These are phyloP conservation scores for Notamacropus eugenii DNA, from an alignment of 2,797 vertebrate species.

Conservation along the genomic window DNA sequence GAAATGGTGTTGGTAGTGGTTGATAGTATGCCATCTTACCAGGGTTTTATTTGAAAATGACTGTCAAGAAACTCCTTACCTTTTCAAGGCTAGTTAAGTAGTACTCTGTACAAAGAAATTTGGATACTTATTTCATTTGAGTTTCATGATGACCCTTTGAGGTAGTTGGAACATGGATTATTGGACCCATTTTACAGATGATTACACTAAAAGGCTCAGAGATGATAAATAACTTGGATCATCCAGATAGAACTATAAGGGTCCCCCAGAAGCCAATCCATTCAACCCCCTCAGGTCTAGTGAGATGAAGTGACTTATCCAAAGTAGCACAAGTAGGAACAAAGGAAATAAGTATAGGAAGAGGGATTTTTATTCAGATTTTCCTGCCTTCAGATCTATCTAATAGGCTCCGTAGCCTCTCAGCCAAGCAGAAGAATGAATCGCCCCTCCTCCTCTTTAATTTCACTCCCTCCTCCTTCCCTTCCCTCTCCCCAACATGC, in stretches of 20 bases:
- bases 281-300: not conserved
- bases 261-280: not conserved
- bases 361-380: not conserved
- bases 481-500: not conserved
- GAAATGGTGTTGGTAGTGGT: not conserved
- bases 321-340: not conserved
- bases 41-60: not conserved
- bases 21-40: no score
- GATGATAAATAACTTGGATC: not conserved
- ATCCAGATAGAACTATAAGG: not conserved
- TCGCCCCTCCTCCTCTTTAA: not conserved
- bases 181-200: not conserved
- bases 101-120: not conserved
- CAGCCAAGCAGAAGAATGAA: slow-evolving; percentile 8
- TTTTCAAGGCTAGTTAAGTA: not conserved
- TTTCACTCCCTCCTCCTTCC: not conserved
- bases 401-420: not conserved
- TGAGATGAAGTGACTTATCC: not conserved
- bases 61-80: not conserved
- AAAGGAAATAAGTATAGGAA: not conserved
- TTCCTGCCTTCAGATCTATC: not conserved
- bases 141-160: not conserved
- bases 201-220: not conserved
- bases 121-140: not conserved
- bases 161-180: not conserved